phyloP scores from a whole-genome alignment of 1,140 invertebrate species.

The Pogonus chalceus region DNA sequence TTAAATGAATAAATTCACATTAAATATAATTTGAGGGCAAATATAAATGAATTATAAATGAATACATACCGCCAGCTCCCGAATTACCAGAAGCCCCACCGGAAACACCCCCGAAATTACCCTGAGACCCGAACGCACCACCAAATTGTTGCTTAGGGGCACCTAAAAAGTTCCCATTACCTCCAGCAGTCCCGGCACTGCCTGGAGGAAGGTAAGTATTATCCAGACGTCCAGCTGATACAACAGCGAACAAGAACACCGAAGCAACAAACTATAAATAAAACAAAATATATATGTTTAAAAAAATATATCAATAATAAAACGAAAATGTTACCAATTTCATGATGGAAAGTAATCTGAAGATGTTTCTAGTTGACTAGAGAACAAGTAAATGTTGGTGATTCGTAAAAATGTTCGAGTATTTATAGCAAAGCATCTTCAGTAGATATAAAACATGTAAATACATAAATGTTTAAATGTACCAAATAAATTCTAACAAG shows the following conservation, averaged over 20 bases:
- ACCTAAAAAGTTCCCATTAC: constrained; percentile 34
- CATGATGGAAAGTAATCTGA: background rate
- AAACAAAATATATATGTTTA: constrained; percentile 1
- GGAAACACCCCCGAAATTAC: constrained; percentile 10
- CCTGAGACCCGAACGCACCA: constrained; percentile 12
- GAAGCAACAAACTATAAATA: constrained; percentile 11
- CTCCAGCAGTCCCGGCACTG: constrained; percentile 42
- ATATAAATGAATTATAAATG: too few species aligned
- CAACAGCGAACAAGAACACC: background rate
- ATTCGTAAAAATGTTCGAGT: background rate
- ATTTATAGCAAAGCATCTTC: background rate
- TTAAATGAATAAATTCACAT: too few species aligned
- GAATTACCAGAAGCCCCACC: background rate
- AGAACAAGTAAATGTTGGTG: background rate
- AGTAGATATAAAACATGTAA: background rate
- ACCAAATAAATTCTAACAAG: background rate
- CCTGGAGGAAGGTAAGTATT: constrained; percentile 51
- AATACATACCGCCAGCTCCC: too few species aligned
- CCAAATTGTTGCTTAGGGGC: constrained; percentile 24
- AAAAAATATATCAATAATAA: too few species aligned
- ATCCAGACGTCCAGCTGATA: constrained; percentile 39
- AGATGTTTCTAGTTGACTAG: background rate
- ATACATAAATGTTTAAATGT: background rate
- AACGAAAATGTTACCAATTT: background rate
- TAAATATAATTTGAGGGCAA: too few species aligned